Evolutionary conservation across 92 coral and sea anemone species (phyloP), one percentile per base, ranked within the genome.

Genomic region (Meandrina meandrites): DNA sequence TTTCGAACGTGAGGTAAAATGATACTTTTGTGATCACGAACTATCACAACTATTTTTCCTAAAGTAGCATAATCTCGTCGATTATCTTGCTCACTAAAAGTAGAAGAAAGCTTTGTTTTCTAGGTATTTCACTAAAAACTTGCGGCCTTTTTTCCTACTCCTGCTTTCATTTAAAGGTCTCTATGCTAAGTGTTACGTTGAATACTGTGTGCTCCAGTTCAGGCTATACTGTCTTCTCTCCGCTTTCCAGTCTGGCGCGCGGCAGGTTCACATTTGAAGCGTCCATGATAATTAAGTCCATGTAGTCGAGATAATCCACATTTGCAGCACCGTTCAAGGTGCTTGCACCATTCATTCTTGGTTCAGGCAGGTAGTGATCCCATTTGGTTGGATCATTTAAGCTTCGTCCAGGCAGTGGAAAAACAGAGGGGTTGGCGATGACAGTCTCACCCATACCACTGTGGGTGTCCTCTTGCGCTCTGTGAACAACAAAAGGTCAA

Each of bases 211-310:
- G 30, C 31, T 5, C 35, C 71, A n/a, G n/a, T 22, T 1, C 18
- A 78, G 58, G 5, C 36, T 75, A 84, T 22, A 84, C 19, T 22
- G 87, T 56, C 18, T 54, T 73, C 18, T 84, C 80, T 16, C 8
- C 28, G 11, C 51, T 84, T 0, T 84, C 79, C 56, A 27, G 6
- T 22, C n/a, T 54, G 36, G 87, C 87, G 0, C 87, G 81, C 17
- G 87, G 87, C 16, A 84, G 18, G 81, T 78, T 84, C 37, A 84
- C 45, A 14, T 21, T 56, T 3, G 12, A 16, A 4, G 87, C 80
- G 76, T 84, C 80, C 79, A 57, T 73, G 35, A 84, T 84, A 21
- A 84, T 74, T 57, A 58, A 5, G 35, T 84, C 87, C 87, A 84
- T 74, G 34, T 74, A 84, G 24, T 36, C 69, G 53, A 34, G 37